A percentile compares a stretch with the other conserved stretches of the same genome.
Evolutionary conservation across 2,113 vertebrate genomes (phyloP).

Genomic region (Suricata suricatta): DNA sequence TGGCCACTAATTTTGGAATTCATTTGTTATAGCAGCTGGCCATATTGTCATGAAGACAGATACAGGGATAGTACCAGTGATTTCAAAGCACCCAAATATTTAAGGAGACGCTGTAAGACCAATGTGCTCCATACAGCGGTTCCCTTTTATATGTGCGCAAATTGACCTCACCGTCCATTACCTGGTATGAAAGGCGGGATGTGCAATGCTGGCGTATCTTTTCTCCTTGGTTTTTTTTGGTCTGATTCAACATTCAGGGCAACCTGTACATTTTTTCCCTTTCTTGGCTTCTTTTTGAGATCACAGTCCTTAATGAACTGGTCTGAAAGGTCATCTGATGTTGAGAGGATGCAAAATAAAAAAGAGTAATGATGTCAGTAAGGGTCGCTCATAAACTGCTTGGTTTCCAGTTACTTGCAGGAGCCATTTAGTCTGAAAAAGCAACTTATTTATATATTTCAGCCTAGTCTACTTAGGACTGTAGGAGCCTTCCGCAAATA

Average conservation of each 20-base stretch:
- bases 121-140: rapidly evolving
- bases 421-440: not conserved
- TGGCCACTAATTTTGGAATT: not conserved
- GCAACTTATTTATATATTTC: not conserved
- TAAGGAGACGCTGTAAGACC: not conserved
- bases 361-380: not conserved
- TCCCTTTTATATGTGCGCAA: not conserved
- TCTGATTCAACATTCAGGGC: conserved; percentile 84
- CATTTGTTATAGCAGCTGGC: not conserved
- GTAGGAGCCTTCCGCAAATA: not conserved
- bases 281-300: conserved; percentile 84
- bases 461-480: not conserved
- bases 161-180: conserved; percentile 41
- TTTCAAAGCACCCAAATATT: not conserved
- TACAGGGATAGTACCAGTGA: not conserved
- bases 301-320: conserved; percentile 87
- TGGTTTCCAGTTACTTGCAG: not conserved
- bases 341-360: not conserved
- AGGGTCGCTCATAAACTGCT: not conserved
- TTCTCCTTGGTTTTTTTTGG: conserved; percentile 92
- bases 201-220: conserved; percentile 92
- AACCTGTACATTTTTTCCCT: conserved; percentile 75
- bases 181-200: conserved; percentile 91
- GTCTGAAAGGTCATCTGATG: conserved; percentile 86
- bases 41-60: not conserved